phyloP scores from a whole-genome alignment of 2,888 invertebrate species.

The Subacronicta megacephala region DNA sequence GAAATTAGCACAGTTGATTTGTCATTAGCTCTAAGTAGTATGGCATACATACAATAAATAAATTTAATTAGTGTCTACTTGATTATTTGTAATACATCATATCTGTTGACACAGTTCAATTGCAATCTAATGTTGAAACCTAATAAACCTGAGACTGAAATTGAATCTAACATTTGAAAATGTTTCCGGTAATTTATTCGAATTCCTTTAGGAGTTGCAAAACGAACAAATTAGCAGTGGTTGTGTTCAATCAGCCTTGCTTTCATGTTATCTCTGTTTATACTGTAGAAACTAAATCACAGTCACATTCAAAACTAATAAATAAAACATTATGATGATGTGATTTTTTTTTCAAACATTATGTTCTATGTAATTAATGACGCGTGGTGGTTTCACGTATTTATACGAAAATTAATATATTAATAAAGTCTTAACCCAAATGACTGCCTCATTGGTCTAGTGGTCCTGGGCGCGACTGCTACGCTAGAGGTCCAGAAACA shows the following conservation, averaged over 20 bases:
- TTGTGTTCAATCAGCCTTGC: constrained; percentile 58
- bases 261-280: constrained; percentile 53
- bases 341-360: constrained; percentile 10
- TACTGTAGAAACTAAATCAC: constrained; percentile 33
- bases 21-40: constrained; percentile 7
- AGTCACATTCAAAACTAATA: constrained; percentile 26
- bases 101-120: constrained; percentile 3
- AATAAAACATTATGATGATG: constrained; percentile 19
- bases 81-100: constrained; percentile 1
- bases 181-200: constrained; percentile 41
- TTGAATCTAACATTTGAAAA: constrained; percentile 21
- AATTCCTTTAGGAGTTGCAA: constrained; percentile 54
- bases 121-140: constrained; percentile 1
- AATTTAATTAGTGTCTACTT: constrained; percentile 3
- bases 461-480: too few species aligned
- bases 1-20: constrained; percentile 5
- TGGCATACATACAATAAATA: background rate
- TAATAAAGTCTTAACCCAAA: accelerated
- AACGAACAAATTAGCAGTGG: constrained; percentile 52
- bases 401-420: background rate
- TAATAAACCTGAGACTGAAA: constrained; percentile 5
- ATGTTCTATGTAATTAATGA: constrained; percentile 14
- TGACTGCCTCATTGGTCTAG: too few species aligned
- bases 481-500: too few species aligned
- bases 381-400: constrained; percentile 12